Percentiles rank a stretch among this genome's conserved stretches.
These are phyloP conservation scores for Nemapogon koenigi DNA, from an alignment of 2,888 invertebrate species.

Conservation along the genomic window DNA sequence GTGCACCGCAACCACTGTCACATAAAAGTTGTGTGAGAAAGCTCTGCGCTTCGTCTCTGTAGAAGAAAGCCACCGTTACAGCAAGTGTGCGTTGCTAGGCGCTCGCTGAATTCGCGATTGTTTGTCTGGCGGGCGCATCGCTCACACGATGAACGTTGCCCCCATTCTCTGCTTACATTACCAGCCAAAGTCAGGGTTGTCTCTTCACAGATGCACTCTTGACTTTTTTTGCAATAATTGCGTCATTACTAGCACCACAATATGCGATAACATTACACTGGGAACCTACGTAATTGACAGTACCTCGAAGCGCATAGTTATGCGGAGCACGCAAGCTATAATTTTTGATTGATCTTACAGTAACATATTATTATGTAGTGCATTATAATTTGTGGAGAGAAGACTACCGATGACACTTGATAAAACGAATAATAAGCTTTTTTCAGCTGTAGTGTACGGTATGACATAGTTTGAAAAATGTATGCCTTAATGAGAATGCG, in stretches of 20 bases:
- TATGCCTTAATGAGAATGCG: no score
- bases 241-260: slow-evolving; percentile 7
- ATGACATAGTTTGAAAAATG: no score
- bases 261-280: slow-evolving; percentile 6
- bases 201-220: slow-evolving; percentile 5
- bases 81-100: slow-evolving; percentile 49
- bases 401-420: no score
- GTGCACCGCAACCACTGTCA: slow-evolving; percentile 1
- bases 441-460: no score
- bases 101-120: slow-evolving; percentile 56
- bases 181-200: slow-evolving; percentile 2
- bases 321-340: no score
- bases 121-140: slow-evolving; percentile 48
- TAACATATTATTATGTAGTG: no score
- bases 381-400: no score
- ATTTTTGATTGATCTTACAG: no score
- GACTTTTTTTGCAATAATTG: slow-evolving; percentile 7
- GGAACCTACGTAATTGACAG: slow-evolving; percentile 4
- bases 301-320: no score
- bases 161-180: slow-evolving; percentile 21
- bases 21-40: slow-evolving; percentile 5
- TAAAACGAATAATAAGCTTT: no score
- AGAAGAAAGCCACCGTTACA: slow-evolving; percentile 12
- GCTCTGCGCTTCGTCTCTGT: slow-evolving; percentile 1
- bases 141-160: slow-evolving; percentile 63